Conservation (phyloP, 1,140 invertebrate genomes). For the Drosophila micromelanica region DNA sequence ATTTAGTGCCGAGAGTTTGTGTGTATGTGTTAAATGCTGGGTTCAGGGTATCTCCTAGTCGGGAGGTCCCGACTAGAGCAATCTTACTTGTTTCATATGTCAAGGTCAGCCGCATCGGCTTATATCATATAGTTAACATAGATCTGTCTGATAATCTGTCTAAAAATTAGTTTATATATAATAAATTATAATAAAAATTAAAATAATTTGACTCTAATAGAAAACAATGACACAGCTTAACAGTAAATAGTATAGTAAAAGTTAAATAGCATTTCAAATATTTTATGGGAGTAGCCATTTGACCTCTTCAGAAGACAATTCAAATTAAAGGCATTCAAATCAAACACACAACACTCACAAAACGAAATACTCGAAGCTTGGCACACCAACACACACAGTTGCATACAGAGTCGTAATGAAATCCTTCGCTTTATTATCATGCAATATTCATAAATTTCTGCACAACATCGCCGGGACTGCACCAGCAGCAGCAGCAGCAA, state of each 20-base stretch:
- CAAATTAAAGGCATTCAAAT: slow-evolving; percentile 36
- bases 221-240: not conserved
- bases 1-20: too few species aligned
- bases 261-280: not conserved
- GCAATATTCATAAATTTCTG: slow-evolving; percentile 81
- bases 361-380: slow-evolving; percentile 1
- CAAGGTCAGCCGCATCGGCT: too few species aligned
- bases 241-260: too few species aligned
- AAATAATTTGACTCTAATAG: too few species aligned
- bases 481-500: slow-evolving; percentile 42
- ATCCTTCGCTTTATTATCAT: slow-evolving; percentile 79
- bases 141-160: too few species aligned
- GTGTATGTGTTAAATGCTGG: too few species aligned
- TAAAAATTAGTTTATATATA: too few species aligned
- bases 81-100: too few species aligned
- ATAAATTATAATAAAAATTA: too few species aligned
- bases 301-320: slow-evolving; percentile 12
- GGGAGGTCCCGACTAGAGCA: too few species aligned
- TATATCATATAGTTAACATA: too few species aligned
- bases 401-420: slow-evolving; percentile 68
- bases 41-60: too few species aligned
- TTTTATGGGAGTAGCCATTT: not conserved
- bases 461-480: slow-evolving; percentile 64
- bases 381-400: slow-evolving; percentile 5
- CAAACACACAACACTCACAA: slow-evolving; percentile 11